phyloP scores from a whole-genome alignment of 2,797 vertebrate species.

The Tenualosa thibaudeaui region DNA sequence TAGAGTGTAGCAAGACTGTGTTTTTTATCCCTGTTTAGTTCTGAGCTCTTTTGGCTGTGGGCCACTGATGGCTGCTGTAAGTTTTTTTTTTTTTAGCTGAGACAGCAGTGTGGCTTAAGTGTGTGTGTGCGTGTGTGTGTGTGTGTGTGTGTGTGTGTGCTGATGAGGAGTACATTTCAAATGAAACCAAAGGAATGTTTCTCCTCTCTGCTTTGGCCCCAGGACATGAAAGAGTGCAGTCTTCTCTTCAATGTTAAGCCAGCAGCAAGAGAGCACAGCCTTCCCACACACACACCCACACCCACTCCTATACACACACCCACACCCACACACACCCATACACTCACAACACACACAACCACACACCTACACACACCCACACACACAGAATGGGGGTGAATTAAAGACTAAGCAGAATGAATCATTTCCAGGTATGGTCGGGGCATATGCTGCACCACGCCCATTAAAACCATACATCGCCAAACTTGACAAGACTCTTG shows the following conservation, averaged over 20 bases:
- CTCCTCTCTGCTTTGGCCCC: background rate
- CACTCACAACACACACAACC: background rate
- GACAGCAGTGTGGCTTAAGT: background rate
- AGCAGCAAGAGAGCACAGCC: background rate
- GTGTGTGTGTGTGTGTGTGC: background rate
- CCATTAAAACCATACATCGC: background rate
- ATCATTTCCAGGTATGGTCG: too few species aligned
- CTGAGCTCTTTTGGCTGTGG: conserved; percentile 2
- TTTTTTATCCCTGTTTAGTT: background rate
- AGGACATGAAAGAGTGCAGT: background rate
- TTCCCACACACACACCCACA: background rate
- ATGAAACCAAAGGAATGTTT: background rate
- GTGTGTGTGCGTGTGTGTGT: background rate
- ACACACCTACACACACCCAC: background rate
- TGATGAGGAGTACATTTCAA: conserved; percentile 51
- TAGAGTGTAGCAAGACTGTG: background rate
- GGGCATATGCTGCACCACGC: background rate
- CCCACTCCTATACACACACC: background rate
- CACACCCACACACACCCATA: background rate
- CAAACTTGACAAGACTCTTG: background rate
- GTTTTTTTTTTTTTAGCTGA: background rate
- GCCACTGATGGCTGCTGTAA: background rate
- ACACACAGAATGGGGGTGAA: background rate
- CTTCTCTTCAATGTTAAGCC: background rate
- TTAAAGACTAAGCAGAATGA: background rate